These are phyloP conservation scores for Sepioteuthis lessoniana DNA, from an alignment of 2,888 invertebrate genomes.

Conservation along the genomic window DNA sequence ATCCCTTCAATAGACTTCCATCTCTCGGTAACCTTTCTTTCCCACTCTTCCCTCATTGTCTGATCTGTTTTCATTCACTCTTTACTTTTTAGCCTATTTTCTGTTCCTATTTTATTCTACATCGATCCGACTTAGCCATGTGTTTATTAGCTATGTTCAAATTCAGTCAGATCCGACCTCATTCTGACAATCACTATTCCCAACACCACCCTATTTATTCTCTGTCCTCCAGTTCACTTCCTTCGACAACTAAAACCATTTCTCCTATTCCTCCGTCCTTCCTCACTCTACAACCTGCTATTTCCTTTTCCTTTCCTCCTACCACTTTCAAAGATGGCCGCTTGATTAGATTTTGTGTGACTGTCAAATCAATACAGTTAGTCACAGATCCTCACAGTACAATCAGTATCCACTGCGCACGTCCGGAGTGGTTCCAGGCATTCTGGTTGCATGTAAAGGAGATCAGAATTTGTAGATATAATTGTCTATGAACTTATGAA, in stretches of 20 bases:
- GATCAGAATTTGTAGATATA: too few relatives aligned
- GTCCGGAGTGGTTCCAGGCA: not conserved
- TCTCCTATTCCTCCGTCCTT: not conserved
- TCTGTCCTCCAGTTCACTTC: not conserved
- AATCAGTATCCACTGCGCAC: not conserved
- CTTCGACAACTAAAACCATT: not conserved
- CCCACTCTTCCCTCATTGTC: not conserved
- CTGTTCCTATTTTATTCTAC: too few relatives aligned
- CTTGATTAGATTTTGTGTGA: not conserved
- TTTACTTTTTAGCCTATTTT: too few relatives aligned
- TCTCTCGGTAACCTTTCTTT: too few relatives aligned
- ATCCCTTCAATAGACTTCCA: too few relatives aligned
- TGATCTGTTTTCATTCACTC: too few relatives aligned
- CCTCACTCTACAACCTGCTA: not conserved
- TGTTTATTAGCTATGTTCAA: slow-evolving; percentile 16
- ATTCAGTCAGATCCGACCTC: not conserved
- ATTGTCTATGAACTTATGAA: too few relatives aligned
- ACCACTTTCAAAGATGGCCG: not conserved
- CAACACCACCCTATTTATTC: not conserved
- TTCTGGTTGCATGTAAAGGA: not conserved
- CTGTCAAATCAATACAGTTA: not conserved
- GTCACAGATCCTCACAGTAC: not conserved
- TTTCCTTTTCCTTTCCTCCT: not conserved
- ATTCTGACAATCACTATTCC: not conserved
- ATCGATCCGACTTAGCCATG: not conserved